Evolutionary conservation across 2,113 vertebrate genomes (phyloP), one percentile per base, ranked within the genome.

Genomic region (Sander vitreus): DNA sequence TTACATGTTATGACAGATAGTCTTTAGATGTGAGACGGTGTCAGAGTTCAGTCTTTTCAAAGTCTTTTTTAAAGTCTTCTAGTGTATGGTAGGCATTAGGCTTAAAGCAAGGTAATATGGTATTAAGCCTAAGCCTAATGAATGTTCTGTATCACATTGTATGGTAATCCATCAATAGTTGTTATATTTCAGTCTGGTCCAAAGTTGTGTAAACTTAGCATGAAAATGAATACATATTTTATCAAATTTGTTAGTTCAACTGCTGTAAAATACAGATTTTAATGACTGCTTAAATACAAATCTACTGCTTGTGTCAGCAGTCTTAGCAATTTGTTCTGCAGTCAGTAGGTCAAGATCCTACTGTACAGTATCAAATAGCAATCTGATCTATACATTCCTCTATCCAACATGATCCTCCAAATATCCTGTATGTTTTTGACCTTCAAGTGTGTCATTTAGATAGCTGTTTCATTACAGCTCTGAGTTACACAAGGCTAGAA

Each of bases 351-450:
- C 45, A 55, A 57, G 62, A 50, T 57, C 53, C 18, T 27, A 11
- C 50, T 65, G 33, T 53, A 21, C 18, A 54, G 62, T 68, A 53
- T 73, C 47, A 36, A 25, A 76, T 16, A 48, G 33, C 21, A 54
- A n/a, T 67, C 51, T 63, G 8, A 84, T 73, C 73, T 23, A 65
- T 48, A 59, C 30, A 45, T 83, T 76, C 47, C 33, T 54, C 23
- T 8, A 43, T 69, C 25, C 53, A 54, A 68, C 80, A 21, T 45
- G 2, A 83, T 82, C 77, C 72, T 83, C 25, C 2, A 11, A 30
- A 51, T 16, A 45, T 58, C 53, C 72, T 77, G 63, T 62, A 67
- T 77, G 66, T 75, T 89, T 87, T 72, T 64, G 66, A 69, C 55
- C 33, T 76, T 83, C 33, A 68, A 15, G 0, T 21, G 43, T 18